Evolutionary conservation across 2,113 vertebrate genomes (phyloP).

Genomic region (Ciconia stormi): DNA sequence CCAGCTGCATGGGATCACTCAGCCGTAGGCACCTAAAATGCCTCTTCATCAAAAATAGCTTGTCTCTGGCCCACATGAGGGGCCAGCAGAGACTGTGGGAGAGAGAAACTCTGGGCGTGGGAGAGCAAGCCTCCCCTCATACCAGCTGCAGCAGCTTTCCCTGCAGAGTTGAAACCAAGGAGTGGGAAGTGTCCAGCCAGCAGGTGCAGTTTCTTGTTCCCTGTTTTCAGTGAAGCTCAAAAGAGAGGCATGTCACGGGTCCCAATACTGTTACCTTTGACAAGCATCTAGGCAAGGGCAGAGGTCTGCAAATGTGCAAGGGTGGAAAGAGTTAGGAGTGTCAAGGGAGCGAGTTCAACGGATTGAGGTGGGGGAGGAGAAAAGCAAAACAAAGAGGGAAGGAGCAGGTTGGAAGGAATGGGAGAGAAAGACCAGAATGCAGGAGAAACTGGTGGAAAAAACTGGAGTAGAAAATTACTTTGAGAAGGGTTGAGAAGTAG

Average conservation of each 20-base stretch:
- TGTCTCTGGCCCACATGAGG: neutral
- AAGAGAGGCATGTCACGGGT: fast-evolving
- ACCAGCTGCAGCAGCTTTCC: neutral
- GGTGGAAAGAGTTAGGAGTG: neutral
- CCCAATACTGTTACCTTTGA: neutral
- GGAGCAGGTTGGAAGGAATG: neutral
- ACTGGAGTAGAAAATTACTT: neutral
- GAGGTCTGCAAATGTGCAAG: neutral
- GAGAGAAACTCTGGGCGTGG: neutral
- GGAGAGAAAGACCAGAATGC: neutral
- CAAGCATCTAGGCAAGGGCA: neutral
- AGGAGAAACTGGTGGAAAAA: neutral
- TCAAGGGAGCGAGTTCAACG: neutral
- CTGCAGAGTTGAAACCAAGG: neutral
- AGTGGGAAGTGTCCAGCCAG: neutral
- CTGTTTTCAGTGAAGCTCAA: neutral
- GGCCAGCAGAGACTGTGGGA: neutral
- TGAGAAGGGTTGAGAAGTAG: neutral
- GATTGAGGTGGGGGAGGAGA: neutral
- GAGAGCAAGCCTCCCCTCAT: neutral
- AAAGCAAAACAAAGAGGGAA: neutral
- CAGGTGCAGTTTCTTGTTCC: neutral
- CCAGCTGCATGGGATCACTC: neutral
- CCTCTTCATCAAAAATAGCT: neutral
- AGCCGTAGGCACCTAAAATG: neutral